A percentile compares a stretch with the other conserved stretches of the same genome.
phyloP scores from a whole-genome alignment of 2,888 invertebrate species.

The Limenitis camilla region DNA sequence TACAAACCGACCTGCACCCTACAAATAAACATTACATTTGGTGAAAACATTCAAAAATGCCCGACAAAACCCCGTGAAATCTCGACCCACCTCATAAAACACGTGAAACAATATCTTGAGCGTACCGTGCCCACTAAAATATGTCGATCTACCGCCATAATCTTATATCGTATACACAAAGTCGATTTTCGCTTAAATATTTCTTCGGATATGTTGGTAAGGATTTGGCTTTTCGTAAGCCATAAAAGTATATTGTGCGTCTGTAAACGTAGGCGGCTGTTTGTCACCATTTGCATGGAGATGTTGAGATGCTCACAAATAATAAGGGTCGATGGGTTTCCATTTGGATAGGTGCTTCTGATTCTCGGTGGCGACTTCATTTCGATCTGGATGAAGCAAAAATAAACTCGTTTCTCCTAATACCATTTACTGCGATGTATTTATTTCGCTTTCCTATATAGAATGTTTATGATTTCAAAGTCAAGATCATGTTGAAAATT shows the following conservation, averaged over 20 bases:
- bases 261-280: slow-evolving; percentile 65
- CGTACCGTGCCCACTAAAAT: slow-evolving; percentile 26
- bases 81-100: slow-evolving; percentile 71
- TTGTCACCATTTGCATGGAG: slow-evolving; percentile 72
- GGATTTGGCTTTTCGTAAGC: slow-evolving; percentile 60
- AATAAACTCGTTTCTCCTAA: not conserved
- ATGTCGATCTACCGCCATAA: not conserved
- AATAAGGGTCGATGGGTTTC: slow-evolving; percentile 21
- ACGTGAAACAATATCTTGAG: slow-evolving; percentile 69
- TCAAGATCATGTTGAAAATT: no score
- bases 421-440: no score
- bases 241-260: slow-evolving; percentile 73
- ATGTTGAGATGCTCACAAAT: slow-evolving; percentile 34
- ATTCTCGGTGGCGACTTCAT: not conserved
- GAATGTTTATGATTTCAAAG: no score
- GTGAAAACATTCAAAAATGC: slow-evolving; percentile 58
- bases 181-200: slow-evolving; percentile 24
- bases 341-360: slow-evolving; percentile 20
- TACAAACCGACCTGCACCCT: slow-evolving; percentile 40
- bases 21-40: slow-evolving; percentile 46
- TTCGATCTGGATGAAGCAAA: not conserved
- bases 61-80: slow-evolving; percentile 58
- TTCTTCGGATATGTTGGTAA: slow-evolving; percentile 28
- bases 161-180: slow-evolving; percentile 26
- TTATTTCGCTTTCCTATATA: no score